Percentiles rank a stretch among this genome's conserved stretches.
phyloP scores from a whole-genome alignment of 2,888 invertebrate genomes.

The Drosophila limbata region DNA sequence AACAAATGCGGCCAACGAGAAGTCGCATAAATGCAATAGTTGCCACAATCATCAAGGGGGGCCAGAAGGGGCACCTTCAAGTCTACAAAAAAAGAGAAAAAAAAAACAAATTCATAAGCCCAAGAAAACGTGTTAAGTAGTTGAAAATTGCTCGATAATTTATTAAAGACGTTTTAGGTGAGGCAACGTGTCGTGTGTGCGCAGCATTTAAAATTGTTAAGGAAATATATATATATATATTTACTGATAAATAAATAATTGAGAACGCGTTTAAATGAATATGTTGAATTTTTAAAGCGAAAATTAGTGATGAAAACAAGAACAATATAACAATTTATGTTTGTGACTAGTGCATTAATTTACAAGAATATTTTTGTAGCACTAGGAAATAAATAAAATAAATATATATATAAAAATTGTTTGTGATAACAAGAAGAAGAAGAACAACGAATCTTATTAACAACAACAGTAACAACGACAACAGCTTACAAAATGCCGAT shows the following conservation, averaged over 20 bases:
- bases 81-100: conserved; percentile 15
- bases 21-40: conserved; percentile 73
- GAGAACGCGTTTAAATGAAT: conserved; percentile 69
- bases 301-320: no score
- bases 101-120: conserved; percentile 53
- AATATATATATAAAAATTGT: no score
- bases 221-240: conserved; percentile 1
- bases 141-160: conserved; percentile 57
- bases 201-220: conserved; percentile 71
- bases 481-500: conserved; percentile 83
- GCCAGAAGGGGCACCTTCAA: conserved; percentile 18
- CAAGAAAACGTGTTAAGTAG: conserved; percentile 77
- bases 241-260: conserved; percentile 34
- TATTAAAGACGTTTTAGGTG: conserved; percentile 38
- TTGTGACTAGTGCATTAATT: not conserved
- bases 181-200: conserved; percentile 59
- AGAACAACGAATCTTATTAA: conserved; percentile 48
- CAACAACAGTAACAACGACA: conserved; percentile 34
- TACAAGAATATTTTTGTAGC: not conserved
- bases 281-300: conserved; percentile 27
- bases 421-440: not conserved
- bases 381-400: not conserved
- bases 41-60: conserved; percentile 1
- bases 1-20: conserved; percentile 71
- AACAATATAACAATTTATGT: not conserved